Evolutionary conservation across 2,113 vertebrate genomes (phyloP), one percentile per base, ranked within the genome.

Genomic region (Hepsetus odoe): DNA sequence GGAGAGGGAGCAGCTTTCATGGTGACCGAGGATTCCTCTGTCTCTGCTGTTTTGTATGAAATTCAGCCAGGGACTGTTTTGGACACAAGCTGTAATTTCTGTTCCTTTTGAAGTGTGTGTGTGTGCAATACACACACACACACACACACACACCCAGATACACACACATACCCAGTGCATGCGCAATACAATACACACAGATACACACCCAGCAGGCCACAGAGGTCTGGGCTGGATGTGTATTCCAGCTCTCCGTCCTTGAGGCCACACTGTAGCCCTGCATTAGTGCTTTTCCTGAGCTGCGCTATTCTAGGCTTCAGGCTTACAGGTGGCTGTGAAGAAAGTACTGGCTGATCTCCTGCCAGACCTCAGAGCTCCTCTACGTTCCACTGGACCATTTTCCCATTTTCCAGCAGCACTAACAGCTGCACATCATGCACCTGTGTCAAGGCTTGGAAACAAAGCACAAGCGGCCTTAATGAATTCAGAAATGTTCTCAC

Each of bases 51-150:
- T 92, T 91, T 89, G 87, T 88, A 90, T 92, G 80, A 85, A 86
- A 87, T 83, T 78, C 79, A 85, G 86, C 88, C 88, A 91, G 88
- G 85, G 81, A 84, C 87, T 87, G 88, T 89, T 91, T 92, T 91
- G 89, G 82, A 87, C 83, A 86, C 81, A 91, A 85, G 86, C 90
- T 88, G 86, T 91, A 87, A 91, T 92, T 92, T 91, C 86, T 85
- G 67, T 69, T 84, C 56, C 83, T 85, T 92, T 92, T 91, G 88
- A 92, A 89, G 85, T 88, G 51, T 67, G 69, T 86, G 82, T 80
- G 72, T 86, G 80, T 87, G 83, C 87, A n/a, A n/a, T n/a, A n/a
- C n/a, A n/a, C n/a, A n/a, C n/a, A 61, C 64, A 69, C 76, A 81
- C 74, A 80, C 40, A 65, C 26, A 64, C 26, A 83, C 38, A 70